Base-by-base conservation (phyloP, 2,797 vertebrate genomes). In the Brachymystax lenok region DNA sequence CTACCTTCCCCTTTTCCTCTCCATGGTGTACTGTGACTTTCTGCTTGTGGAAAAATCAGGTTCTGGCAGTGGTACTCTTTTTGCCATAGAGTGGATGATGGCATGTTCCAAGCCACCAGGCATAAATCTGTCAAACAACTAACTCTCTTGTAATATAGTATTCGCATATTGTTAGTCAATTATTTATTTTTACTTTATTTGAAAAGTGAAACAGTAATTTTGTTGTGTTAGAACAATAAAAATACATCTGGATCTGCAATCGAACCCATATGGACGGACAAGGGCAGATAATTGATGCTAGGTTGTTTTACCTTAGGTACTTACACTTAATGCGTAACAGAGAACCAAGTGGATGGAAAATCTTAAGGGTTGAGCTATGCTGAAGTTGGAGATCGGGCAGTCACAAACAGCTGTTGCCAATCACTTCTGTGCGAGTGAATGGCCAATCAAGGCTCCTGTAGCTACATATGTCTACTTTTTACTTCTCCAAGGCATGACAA, bases 401-500 rank as follows among this genome's bases (percentile, higher is more conserved):
- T 73, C 50, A 5, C 16, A 50, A 69, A 54, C 88, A 91, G 85
- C 85, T 91, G 90, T 85, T 88, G 80, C 80, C 81, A 86, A 84
- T 88, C 86, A 86, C 86, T 76, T 86, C 82, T 74, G 75, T 77
- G 74, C 75, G 81, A 77, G 79, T 40, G 73, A 89, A 88, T 72
- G 78, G 63, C 69, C 78, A 74, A 83, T 82, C 52, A 69, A 82
- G 80, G 61, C 78, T 83, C 77, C 82, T 83, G 82, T 78, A 84
- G 80, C 79, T 69, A 76, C 78, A 72, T 77, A 77, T 85, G 80
- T 87, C 79, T 79, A 82, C 78, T 74, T 73, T 89, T 84, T 82
- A 86, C 86, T 84, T 78, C 81, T 88, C 80, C 17, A 70, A 86
- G 83, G 85, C 84, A 79, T 87, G 86, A 87, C 79, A 79, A 90